A percentile compares a stretch with the other conserved stretches of the same genome.
phyloP scores from a whole-genome alignment of 2,113 vertebrate genomes.

The Gnathonemus echidnorhynchus region DNA sequence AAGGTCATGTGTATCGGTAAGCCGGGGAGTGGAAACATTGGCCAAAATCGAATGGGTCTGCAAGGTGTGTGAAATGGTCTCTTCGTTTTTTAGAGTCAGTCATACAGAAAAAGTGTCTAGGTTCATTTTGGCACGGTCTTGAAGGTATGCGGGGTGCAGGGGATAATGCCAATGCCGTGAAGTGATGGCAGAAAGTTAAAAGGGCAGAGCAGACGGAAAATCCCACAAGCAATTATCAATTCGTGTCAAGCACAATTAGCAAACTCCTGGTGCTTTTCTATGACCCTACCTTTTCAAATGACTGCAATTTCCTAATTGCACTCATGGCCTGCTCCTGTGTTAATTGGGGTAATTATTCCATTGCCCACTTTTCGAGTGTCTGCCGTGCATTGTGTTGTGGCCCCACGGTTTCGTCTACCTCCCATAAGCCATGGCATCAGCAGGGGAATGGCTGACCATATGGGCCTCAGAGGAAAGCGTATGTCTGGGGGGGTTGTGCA shows the following conservation, averaged over 20 bases:
- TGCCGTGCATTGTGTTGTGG: neutral
- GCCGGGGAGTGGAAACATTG: neutral
- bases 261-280: slow-evolving; percentile 10
- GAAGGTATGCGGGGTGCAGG: neutral
- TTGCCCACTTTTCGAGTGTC: neutral
- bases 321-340: slow-evolving; percentile 10
- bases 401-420: neutral
- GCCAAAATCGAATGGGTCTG: neutral
- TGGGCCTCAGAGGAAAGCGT: neutral
- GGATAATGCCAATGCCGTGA: neutral
- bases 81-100: neutral
- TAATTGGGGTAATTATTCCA: slow-evolving; percentile 24
- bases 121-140: neutral
- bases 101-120: neutral
- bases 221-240: slow-evolving; percentile 11
- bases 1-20: neutral
- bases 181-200: neutral
- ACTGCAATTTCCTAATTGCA: slow-evolving; percentile 21
- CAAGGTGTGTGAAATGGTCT: neutral
- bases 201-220: neutral
- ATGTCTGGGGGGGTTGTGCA: neutral
- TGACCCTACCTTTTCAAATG: slow-evolving; percentile 23
- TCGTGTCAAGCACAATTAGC: slow-evolving; percentile 1
- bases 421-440: neutral
- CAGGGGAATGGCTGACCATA: slow-evolving; percentile 9